Conservation (phyloP, 1,140 invertebrate genomes). For the Papilio helenus region DNA sequence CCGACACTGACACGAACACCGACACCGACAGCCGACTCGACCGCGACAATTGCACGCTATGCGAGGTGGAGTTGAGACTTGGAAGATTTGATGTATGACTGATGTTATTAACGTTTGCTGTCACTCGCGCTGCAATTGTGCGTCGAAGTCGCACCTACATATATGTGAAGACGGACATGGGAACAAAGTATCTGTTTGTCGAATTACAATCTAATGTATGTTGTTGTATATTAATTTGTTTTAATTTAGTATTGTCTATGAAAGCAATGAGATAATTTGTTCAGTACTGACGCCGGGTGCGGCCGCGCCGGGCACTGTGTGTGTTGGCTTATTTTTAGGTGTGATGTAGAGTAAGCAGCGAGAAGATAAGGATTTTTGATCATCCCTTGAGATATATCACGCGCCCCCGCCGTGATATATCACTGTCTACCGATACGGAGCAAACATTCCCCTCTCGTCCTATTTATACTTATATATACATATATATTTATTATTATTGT, state of each 20-base stretch:
- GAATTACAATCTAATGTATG: conserved; percentile 30
- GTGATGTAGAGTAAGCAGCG: conserved; percentile 82
- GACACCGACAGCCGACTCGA: conserved; percentile 53
- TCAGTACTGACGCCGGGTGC: conserved; percentile 72
- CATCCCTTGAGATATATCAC: conserved; percentile 79
- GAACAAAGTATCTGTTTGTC: conserved; percentile 70
- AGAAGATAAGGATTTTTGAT: conserved; percentile 87
- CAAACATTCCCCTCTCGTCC: conserved; percentile 63
- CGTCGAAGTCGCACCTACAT: conserved; percentile 60
- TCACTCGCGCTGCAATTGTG: conserved; percentile 63
- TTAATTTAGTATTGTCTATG: conserved; percentile 51
- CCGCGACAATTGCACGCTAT: conserved; percentile 18
- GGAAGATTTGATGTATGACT: no score
- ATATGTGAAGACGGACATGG: conserved; percentile 45
- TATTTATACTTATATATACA: not conserved
- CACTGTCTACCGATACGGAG: conserved; percentile 74
- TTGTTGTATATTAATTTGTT: conserved; percentile 55
- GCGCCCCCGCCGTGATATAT: conserved; percentile 68
- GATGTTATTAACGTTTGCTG: no score
- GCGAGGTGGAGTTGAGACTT: no score
- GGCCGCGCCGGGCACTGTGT: conserved; percentile 72
- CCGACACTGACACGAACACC: conserved; percentile 12
- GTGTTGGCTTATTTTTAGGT: conserved; percentile 85
- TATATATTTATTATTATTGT: not conserved
- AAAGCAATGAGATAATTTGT: conserved; percentile 81